A percentile compares a stretch with the other conserved stretches of the same genome.
Conservation (phyloP, 1,140 invertebrate genomes). For the Bombyx mandarina region DNA sequence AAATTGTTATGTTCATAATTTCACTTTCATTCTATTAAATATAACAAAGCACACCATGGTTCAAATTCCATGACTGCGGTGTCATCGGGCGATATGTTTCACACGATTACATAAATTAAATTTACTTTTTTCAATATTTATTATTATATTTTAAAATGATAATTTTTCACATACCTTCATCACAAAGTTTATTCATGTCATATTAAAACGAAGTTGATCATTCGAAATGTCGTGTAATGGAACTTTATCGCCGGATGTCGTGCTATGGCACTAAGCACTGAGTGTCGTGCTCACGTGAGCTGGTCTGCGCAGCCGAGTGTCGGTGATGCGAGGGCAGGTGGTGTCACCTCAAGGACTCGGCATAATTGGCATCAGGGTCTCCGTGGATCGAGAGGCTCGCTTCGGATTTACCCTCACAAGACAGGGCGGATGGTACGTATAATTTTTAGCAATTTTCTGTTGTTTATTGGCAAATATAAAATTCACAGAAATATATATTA, state of each 20-base stretch:
- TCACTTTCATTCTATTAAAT: conserved; percentile 45
- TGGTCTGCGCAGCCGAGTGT: conserved; percentile 88
- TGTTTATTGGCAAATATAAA: neutral
- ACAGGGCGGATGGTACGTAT: conserved; percentile 93
- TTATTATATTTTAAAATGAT: neutral
- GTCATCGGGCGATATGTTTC: conserved; percentile 36
- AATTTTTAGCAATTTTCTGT: conserved; percentile 5
- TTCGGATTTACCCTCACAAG: conserved; percentile 97
- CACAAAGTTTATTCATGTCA: neutral
- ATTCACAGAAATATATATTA: too few species aligned
- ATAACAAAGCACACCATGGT: conserved; percentile 45
- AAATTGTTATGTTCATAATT: conserved; percentile 56
- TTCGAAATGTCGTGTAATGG: conserved; percentile 9
- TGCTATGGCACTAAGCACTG: conserved; percentile 23
- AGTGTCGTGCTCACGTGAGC: conserved; percentile 29
- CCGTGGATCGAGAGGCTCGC: conserved; percentile 91
- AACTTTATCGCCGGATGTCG: conserved; percentile 31
- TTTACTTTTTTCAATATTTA: neutral
- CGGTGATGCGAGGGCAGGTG: conserved; percentile 97
- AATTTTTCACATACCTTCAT: neutral
- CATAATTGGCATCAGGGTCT: conserved; percentile 96
- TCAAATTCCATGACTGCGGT: conserved; percentile 17
- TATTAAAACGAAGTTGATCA: neutral
- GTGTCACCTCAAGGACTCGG: conserved; percentile 93
- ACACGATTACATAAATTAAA: conserved; percentile 12